Evolutionary conservation across 2,797 vertebrate genomes (phyloP), one percentile per base, ranked within the genome.

Genomic region (Peromyscus eremicus): DNA sequence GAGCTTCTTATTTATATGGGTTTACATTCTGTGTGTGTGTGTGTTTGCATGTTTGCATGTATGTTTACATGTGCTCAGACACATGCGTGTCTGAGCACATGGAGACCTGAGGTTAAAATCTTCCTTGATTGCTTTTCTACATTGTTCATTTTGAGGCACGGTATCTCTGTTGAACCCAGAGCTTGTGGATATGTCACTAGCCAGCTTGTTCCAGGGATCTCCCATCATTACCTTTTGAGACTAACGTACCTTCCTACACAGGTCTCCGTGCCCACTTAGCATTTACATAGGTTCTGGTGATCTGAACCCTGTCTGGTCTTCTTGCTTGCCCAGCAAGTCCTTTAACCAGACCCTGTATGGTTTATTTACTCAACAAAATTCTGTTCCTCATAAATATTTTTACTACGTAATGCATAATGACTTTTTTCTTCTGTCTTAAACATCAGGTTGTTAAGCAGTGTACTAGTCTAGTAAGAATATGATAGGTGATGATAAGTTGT

Each of bases 351-450:
- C 46, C 21, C 49, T 55, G 46, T 71, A 17, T 86, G 23, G 46
- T 55, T 87, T 43, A 57, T 95, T 96, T 87, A 89, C 46, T 94
- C 49, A 93, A 77, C 60, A 94, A 81, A 97, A 79, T 89, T 95
- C 57, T 84, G 37, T 93, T 92, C 29, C 40, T 81, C 32, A 83
- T 93, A 93, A 94, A 57, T 57, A 25, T 85, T 92, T 75, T 81
- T 95, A 16, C 62, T 91, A 49, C 92, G 87, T 37, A 70, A 73
- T 86, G 86, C 66, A 90, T n/a, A 70, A 2, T 82, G 64, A 60
- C 64, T 91, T 75, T 89, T 37, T 94, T 95, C 83, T 68, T 64
- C 37, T 70, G 3, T 88, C 23, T 29, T 60, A 68, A 94, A 86
- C 60, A 87, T 21, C 57, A 60, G 21, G 4, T 10, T 55, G 16